Evolutionary conservation across 2,797 vertebrate species (phyloP), one percentile per base, ranked within the genome.

Genomic region (Cryptoblepharus egeriae): DNA sequence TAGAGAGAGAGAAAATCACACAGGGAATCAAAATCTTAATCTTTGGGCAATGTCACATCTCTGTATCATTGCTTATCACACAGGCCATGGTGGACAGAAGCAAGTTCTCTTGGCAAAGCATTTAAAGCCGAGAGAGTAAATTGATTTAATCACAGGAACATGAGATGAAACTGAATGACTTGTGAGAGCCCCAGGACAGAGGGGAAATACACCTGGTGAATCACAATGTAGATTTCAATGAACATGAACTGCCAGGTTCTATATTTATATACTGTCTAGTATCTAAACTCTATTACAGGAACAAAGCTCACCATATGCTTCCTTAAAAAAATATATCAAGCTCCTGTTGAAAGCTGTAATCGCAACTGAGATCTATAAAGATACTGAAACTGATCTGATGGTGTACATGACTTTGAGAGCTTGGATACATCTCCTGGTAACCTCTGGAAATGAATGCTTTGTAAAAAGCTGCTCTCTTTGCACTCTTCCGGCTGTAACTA

Each of bases 71-170:
- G 74, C 55, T 80, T 55, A 74, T 79, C 80, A 18, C 18, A 49
- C 22, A 75, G 42, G 37, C 72, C 35, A 35, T 52, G 60, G 81
- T 65, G 42, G 61, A 82, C 2, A 65, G 68, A 83, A 87, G 61
- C 35, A 80, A 70, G 32, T 37, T 80, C 11, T 58, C 15, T 22
- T 37, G 68, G 37, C 68, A 89, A 90, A 58, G 49, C 45, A 30
- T 52, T 86, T 75, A 78, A 88, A 77, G 7, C 52, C n/a, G 64
- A 49, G 61, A 35, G 37, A 82, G 42, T 52, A 87, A 85, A 65
- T 39, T 37, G 75, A 72, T 79, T 87, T 83, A 85, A 77, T 77
- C 71, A 70, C 28, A 72, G 71, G 32, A 71, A 86, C 42, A 83
- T 79, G 39, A 16, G 28, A 85, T 77, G 6, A 45, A 86, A 85